phyloP scores from a whole-genome alignment of 2,113 vertebrate species.

The Platysteira castanea region DNA sequence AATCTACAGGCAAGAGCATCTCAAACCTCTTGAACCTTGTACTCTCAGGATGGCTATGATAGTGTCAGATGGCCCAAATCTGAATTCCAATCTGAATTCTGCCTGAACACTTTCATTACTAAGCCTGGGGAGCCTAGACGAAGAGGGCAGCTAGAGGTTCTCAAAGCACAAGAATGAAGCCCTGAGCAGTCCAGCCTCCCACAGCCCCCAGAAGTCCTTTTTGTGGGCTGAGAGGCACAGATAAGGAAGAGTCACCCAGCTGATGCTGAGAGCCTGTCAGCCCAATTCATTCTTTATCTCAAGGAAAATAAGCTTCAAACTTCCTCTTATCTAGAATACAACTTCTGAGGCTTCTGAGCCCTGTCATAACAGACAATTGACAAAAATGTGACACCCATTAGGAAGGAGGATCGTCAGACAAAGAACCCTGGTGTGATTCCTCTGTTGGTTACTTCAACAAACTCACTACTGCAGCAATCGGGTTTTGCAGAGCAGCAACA shows the following conservation, averaged over 20 bases:
- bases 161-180: not conserved
- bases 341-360: not conserved
- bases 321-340: conserved; percentile 3
- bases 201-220: not conserved
- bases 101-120: not conserved
- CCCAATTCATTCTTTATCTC: conserved; percentile 11
- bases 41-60: not conserved
- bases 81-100: not conserved
- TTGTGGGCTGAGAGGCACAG: not conserved
- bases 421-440: not conserved
- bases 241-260: not conserved
- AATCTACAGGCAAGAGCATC: not conserved
- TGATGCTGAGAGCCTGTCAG: not conserved
- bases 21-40: not conserved
- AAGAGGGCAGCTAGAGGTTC: not conserved
- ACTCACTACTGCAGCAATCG: not conserved
- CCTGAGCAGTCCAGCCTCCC: not conserved
- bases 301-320: conserved; percentile 32
- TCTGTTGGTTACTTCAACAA: not conserved
- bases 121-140: not conserved
- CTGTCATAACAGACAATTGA: not conserved
- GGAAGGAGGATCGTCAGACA: not conserved
- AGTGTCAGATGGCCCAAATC: not conserved
- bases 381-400: not conserved
- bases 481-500: not conserved